Percentiles rank a stretch among this genome's conserved stretches.
These are phyloP conservation scores for Ptilonorhynchus violaceus DNA, from an alignment of 2,113 vertebrate species.

Conservation along the genomic window DNA sequence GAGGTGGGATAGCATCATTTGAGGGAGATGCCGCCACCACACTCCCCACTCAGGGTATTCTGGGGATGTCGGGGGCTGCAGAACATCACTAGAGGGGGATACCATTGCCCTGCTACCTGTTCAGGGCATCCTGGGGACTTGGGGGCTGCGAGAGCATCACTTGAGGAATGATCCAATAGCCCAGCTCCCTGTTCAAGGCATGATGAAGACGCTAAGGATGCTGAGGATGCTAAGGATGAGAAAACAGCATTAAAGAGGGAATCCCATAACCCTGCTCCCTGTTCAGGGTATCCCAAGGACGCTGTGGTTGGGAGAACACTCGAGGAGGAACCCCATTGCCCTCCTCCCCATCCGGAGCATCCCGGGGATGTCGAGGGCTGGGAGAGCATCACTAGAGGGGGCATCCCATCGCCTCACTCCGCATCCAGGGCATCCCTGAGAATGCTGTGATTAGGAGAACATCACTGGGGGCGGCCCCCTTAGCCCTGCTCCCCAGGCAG, in stretches of 20 bases:
- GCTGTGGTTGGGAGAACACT: neutral
- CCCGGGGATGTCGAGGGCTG: neutral
- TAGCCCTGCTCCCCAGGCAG: neutral
- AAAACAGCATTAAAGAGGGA: neutral
- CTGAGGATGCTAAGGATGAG: neutral
- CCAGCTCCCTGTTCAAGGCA: neutral
- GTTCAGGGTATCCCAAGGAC: neutral
- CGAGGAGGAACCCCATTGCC: fast-evolving
- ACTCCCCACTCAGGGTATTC: neutral
- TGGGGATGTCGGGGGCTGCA: neutral
- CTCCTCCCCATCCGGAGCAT: neutral
- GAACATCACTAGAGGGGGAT: no score
- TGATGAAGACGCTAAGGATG: neutral
- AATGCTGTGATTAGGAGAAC: neutral
- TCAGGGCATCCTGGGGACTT: neutral
- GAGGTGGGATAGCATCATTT: fast-evolving
- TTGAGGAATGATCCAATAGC: neutral
- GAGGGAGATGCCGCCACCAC: fast-evolving
- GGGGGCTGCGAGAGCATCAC: neutral
- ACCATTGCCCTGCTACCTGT: no score
- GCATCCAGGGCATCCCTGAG: neutral
- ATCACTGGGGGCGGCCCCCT: neutral
- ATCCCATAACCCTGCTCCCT: neutral
- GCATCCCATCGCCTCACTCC: neutral
- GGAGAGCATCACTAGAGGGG: neutral